Conservation (phyloP, 1,140 invertebrate genomes). For the Sesamia nonagrioides region DNA sequence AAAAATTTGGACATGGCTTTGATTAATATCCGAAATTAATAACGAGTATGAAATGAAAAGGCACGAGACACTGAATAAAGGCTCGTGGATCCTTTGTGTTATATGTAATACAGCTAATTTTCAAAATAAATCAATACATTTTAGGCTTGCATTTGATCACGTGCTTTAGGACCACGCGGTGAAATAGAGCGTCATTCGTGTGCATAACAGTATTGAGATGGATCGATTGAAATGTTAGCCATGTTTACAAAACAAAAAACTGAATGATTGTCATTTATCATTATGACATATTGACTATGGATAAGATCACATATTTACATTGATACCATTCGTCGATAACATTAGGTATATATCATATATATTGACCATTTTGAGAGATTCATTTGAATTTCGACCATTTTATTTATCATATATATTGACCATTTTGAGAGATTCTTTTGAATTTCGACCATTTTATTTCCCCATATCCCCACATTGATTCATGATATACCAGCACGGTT, state of each 20-base stretch:
- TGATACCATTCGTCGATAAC: no score
- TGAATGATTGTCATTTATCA: no score
- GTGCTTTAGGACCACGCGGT: conserved; percentile 25
- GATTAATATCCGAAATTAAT: conserved; percentile 23
- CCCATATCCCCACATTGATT: no score
- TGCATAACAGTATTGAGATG: conserved; percentile 27
- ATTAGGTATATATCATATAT: no score
- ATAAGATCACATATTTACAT: no score
- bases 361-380: no score
- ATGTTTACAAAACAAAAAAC: not conserved
- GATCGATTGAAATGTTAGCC: conserved; percentile 9
- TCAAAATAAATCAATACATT: conserved; percentile 4
- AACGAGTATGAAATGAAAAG: not conserved
- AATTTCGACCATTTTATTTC: no score
- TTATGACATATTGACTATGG: no score
- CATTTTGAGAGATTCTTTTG: no score
- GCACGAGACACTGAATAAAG: not conserved
- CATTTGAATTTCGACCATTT: no score
- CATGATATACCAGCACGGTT: no score
- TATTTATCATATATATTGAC: no score
- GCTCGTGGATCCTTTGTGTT: not conserved
- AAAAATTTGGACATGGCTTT: conserved; percentile 14
- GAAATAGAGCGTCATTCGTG: conserved; percentile 21
- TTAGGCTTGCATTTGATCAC: conserved; percentile 1
- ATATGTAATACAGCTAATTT: not conserved